Base-by-base conservation (phyloP, 1,140 invertebrate species). In the Heliconius himera region DNA sequence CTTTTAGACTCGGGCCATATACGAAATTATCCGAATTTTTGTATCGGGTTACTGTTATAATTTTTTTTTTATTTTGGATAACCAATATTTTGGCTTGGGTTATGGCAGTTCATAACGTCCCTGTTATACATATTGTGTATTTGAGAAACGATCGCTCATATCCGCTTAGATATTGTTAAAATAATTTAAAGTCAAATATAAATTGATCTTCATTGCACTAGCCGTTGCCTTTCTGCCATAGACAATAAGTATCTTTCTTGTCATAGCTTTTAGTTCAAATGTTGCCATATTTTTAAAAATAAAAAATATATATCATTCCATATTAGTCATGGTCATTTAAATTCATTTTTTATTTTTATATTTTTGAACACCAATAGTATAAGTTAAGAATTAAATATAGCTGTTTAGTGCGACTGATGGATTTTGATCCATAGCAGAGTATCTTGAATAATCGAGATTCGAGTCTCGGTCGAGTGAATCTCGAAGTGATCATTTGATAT, bases 401-500 rank as follows among this genome's bases (percentile, higher is more conserved):
- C 84, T 81, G 66, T 80, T 74, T 84, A 82, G 79, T 71, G 70
- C 79, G 75, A 81, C 46, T 73, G 74, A 77, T 60, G 73, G 74
- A 66, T 83, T 70, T 81, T 78, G 78, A 81, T 78, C 78, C 72
- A 51, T 78, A 78, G 49, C 77, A 74, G 80, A 81, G 77, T 80
- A 81, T 84, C 80, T 78, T 73, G 78, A 82, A 73, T 79, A 76
- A 76, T 46, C 46, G 77, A 72, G 75, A 77, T 56, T 56, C 72
- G 33, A 73, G 78, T 76, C 82, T 82, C 81, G 77, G 54, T 81
- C 66, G 84, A 81, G 83, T 56, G 85, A 86, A 88, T 86, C 86
- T 88, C 85, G 77, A 90, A 83, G 91, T 90, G 91, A 92, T 93
- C 86, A 86, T 87, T 88, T 90, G 89, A 89, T 85, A 91, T 90